phyloP scores from a whole-genome alignment of 2,888 invertebrate genomes.

The Corbicula japonica region DNA sequence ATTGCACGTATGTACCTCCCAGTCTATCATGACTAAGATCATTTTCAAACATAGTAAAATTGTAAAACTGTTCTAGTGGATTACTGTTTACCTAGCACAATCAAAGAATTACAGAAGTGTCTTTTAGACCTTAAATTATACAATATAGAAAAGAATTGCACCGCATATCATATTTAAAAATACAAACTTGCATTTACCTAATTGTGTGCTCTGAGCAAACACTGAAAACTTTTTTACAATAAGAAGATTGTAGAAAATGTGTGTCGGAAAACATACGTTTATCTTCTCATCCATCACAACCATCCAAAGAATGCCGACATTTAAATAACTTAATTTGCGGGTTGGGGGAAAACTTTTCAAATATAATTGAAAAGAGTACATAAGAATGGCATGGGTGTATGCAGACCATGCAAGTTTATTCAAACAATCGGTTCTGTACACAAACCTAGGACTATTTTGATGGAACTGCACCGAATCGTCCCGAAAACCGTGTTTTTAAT shows the following conservation, averaged over 20 bases:
- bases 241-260: conserved; percentile 20
- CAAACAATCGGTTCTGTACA: conserved; percentile 40
- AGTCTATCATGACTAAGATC: too few relatives aligned
- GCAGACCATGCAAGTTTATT: conserved; percentile 21
- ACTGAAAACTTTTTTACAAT: conserved; percentile 9
- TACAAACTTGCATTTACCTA: conserved; percentile 36
- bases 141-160: conserved; percentile 14
- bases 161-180: conserved; percentile 32
- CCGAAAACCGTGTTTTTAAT: too few relatives aligned
- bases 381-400: conserved; percentile 7
- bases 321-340: conserved; percentile 57
- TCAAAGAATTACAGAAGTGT: conserved; percentile 4
- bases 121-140: conserved; percentile 17
- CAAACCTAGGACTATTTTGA: conserved; percentile 20
- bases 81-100: not conserved
- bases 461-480: conserved; percentile 9
- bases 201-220: conserved; percentile 28
- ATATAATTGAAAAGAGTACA: conserved; percentile 42
- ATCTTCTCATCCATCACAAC: conserved; percentile 31
- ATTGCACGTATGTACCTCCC: too few relatives aligned
- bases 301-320: conserved; percentile 46
- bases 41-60: conserved; percentile 5
- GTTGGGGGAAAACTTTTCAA: conserved; percentile 35
- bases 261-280: conserved; percentile 29
- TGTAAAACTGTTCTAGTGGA: too few relatives aligned